Percentiles rank a stretch among this genome's conserved stretches.
Conservation (phyloP, 2,113 vertebrate species). For the Garra rufa region DNA sequence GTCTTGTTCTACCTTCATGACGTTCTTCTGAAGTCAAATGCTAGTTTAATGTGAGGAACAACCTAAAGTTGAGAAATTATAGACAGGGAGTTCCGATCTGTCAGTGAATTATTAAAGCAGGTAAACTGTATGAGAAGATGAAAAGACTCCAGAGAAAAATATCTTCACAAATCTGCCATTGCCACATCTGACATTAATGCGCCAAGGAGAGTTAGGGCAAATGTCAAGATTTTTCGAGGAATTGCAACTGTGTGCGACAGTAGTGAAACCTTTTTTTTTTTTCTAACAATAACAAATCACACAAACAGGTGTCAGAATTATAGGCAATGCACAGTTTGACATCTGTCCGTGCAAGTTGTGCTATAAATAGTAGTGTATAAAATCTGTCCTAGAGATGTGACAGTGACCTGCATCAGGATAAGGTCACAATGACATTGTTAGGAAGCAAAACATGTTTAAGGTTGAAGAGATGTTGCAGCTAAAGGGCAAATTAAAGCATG, state of each 20-base stretch:
- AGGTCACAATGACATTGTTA: not conserved
- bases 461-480: not conserved
- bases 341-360: not conserved
- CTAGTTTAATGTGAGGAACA: not conserved
- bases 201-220: not conserved
- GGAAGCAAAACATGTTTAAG: slow-evolving; percentile 20
- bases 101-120: not conserved
- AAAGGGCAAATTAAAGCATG: not conserved
- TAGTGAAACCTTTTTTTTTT: not conserved
- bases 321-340: not conserved
- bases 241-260: not conserved
- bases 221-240: not conserved
- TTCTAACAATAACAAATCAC: not conserved
- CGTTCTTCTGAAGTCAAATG: not conserved
- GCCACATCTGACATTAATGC: not conserved
- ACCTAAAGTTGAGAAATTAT: not conserved
- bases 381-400: not conserved
- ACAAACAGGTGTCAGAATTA: slow-evolving; percentile 8
- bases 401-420: slow-evolving; percentile 1
- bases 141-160: not conserved
- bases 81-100: not conserved
- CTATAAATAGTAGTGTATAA: not conserved
- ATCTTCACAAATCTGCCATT: not conserved
- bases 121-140: not conserved
- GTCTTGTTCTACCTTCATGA: not conserved